phyloP scores from a whole-genome alignment of 2,888 invertebrate genomes.

The Lepidochitona cinerea region DNA sequence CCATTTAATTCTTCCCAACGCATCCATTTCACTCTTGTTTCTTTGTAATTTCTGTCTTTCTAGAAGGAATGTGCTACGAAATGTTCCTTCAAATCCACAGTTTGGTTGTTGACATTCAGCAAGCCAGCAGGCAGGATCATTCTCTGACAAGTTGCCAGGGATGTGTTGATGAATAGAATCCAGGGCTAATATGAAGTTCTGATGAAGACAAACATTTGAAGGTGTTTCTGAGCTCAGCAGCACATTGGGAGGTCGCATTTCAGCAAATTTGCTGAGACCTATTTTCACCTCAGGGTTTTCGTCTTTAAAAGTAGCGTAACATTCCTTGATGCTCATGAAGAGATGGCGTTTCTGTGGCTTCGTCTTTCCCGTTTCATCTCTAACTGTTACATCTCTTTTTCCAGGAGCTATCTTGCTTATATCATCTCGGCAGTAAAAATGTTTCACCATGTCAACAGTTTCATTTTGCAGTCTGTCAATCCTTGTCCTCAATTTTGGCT shows the following conservation, averaged over 20 bases:
- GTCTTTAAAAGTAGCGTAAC: slow-evolving; percentile 14
- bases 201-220: slow-evolving; percentile 9
- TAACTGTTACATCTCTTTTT: slow-evolving; percentile 8
- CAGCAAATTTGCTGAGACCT: slow-evolving; percentile 10
- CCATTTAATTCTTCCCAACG: background rate
- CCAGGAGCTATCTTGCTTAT: background rate
- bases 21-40: background rate
- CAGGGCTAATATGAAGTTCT: slow-evolving; percentile 1
- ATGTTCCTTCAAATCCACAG: background rate
- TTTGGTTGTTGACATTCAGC: background rate
- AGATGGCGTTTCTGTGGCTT: background rate
- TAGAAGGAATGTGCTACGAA: too few species aligned
- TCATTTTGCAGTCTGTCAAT: too few species aligned
- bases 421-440: slow-evolving; percentile 2
- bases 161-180: background rate
- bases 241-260: background rate
- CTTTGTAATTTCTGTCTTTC: too few species aligned
- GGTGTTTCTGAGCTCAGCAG: background rate
- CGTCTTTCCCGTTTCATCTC: slow-evolving; percentile 13
- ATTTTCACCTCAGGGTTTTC: slow-evolving; percentile 19
- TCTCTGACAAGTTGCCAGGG: too few species aligned
- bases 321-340: background rate
- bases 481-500: too few species aligned
- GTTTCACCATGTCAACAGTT: background rate
- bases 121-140: background rate